Percentiles rank a stretch among this genome's conserved stretches.
These are phyloP conservation scores for Leptarthrus brevirostris DNA, from an alignment of 2,888 invertebrate genomes.

Conservation along the genomic window DNA sequence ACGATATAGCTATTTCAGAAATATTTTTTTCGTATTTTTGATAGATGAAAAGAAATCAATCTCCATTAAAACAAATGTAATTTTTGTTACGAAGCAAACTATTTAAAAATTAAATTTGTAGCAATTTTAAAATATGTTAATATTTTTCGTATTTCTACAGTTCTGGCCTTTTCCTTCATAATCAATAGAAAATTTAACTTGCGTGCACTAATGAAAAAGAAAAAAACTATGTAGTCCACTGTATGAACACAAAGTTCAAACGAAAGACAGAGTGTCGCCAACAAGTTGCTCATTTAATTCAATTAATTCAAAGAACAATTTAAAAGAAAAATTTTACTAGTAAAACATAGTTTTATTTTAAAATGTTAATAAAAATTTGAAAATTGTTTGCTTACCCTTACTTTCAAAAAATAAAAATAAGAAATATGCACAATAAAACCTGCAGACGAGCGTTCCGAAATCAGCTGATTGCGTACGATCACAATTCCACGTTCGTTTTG, in stretches of 20 bases:
- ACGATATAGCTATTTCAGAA: no score
- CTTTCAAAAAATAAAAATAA: not conserved
- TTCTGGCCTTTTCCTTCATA: no score
- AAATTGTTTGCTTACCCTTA: not conserved
- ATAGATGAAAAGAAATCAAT: no score
- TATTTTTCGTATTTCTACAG: no score
- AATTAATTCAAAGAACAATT: no score
- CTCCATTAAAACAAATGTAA: no score
- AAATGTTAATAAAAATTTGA: not conserved
- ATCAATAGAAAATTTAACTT: no score
- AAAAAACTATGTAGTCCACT: slow-evolving; percentile 14
- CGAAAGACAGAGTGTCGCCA: slow-evolving; percentile 24
- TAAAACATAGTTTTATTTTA: not conserved
- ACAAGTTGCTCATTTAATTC: not conserved
- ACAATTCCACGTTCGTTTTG: not conserved
- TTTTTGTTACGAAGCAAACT: no score
- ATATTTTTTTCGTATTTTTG: no score
- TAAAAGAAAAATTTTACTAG: not conserved
- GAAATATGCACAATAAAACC: not conserved
- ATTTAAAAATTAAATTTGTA: no score
- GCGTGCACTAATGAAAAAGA: no score
- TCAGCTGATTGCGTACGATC: slow-evolving; percentile 19
- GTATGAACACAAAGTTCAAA: not conserved
- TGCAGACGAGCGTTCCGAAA: not conserved
- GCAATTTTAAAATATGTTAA: no score